Base-by-base conservation (phyloP, 1,140 invertebrate species). In the Ostrea edulis region DNA sequence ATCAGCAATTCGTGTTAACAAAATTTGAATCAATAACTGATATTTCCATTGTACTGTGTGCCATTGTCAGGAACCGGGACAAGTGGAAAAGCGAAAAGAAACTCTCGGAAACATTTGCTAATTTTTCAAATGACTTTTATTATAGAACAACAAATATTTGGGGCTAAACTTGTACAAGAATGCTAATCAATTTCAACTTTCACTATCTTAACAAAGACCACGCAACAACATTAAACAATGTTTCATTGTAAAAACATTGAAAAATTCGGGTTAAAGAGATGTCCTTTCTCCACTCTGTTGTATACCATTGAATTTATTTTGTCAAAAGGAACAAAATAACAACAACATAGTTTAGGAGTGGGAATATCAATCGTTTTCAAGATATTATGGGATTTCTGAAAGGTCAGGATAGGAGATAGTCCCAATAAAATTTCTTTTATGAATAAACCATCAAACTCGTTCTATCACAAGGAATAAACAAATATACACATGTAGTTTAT, bases 201-300 rank as follows among this genome's bases (percentile, higher is more conserved):
- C 29, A 77, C 8, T 77, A 35, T 71, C 25, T 77, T 77, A 77
- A 77, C 68, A 77, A 77, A 35, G 68, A 25, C 68, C 68, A 77
- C 68, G 68, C 25, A 44, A 77, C 68, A 44, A 77, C 68, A 77
- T 25, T 35, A 71, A 8, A 11, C 68, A 77, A n/a, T n/a, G n/a
- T n/a, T 77, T 77, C 68, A 29, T 77, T 77, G 68, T 77, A 29
- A 77, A 29, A 77, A 77, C 68, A 77, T 35, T 77, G 35, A 77
- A 77, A 77, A 77, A 77, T 77, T 77, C 29, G 68, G 68, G 68
- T 77, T 77, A 77, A 77, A 77, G 68, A n/a, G n/a, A n/a, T n/a
- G n/a, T n/a, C n/a, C n/a, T n/a, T n/a, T n/a, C n/a, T n/a, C n/a
- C n/a, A n/a, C n/a, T n/a, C n/a, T n/a, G n/a, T n/a, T n/a, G n/a